A percentile compares a stretch with the other conserved stretches of the same genome.
phyloP scores from a whole-genome alignment of 2,888 invertebrate species.

The Ectemnius lituratus region DNA sequence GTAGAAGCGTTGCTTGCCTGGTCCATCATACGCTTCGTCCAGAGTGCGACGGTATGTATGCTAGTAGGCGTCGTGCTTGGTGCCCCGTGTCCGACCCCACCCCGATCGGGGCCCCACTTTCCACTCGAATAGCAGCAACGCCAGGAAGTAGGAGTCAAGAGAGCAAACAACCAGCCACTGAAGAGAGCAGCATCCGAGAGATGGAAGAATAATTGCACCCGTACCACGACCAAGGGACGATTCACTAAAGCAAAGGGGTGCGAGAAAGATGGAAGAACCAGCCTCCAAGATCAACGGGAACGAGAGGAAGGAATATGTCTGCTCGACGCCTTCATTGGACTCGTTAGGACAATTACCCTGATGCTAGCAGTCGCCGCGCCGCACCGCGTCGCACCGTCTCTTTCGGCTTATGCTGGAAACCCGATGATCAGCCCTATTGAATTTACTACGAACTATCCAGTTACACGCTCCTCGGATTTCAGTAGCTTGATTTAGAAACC shows the following conservation, averaged over 20 bases:
- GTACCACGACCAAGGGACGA: constrained; percentile 12
- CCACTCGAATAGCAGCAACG: constrained; percentile 27
- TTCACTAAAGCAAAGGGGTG: neutral
- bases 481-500: too few species aligned
- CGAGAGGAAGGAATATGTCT: constrained; percentile 15
- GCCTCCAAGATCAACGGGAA: neutral
- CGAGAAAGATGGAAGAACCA: neutral
- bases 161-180: constrained; percentile 47
- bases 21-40: constrained; percentile 21
- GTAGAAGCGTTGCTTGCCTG: constrained; percentile 13
- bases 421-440: neutral
- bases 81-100: constrained; percentile 40
- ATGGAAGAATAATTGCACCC: constrained; percentile 41
- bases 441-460: too few species aligned
- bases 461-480: too few species aligned
- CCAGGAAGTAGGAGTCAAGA: constrained; percentile 55
- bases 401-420: constrained; percentile 45
- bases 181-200: constrained; percentile 34
- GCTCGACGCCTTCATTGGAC: constrained; percentile 47
- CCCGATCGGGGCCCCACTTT: constrained; percentile 12
- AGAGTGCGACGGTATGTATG: neutral
- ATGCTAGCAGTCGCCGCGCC: constrained; percentile 1
- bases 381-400: too few species aligned
- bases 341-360: constrained; percentile 53
- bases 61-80: constrained; percentile 36